Percentiles rank a stretch among this genome's conserved stretches.
phyloP scores from a whole-genome alignment of 2,888 invertebrate species.

The Agonopterix alstromeriana region DNA sequence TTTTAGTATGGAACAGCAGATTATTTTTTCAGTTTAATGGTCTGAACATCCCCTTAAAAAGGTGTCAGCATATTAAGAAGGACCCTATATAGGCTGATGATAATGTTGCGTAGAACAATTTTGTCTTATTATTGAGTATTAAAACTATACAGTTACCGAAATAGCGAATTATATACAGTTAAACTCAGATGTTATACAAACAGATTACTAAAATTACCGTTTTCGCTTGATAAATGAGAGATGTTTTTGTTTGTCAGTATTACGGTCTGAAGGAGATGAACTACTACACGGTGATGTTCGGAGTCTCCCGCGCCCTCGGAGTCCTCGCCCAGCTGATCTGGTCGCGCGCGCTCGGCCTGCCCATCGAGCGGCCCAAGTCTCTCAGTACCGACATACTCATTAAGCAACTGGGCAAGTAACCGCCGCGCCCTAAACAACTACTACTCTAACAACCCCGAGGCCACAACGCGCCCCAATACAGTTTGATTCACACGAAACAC shows the following conservation, averaged over 20 bases:
- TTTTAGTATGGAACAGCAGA: no score
- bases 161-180: no score
- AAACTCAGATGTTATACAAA: no score
- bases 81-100: no score
- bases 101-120: neutral
- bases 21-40: no score
- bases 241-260: conserved; percentile 75
- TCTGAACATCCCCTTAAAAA: no score
- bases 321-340: conserved; percentile 89
- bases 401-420: conserved; percentile 60
- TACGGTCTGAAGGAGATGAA: conserved; percentile 95
- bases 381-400: conserved; percentile 82
- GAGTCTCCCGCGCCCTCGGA: conserved; percentile 92
- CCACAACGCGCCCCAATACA: neutral
- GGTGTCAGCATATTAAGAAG: no score
- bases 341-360: conserved; percentile 90
- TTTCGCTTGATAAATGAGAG: no score
- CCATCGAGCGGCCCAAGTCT: conserved; percentile 92
- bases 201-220: no score
- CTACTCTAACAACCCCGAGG: neutral
- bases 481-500: conserved; percentile 34
- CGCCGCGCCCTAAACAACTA: conserved; percentile 1
- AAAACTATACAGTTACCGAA: neutral
- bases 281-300: conserved; percentile 95
- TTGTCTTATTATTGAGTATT: neutral